These are phyloP conservation scores for Scopus umbretta DNA, from an alignment of 2,113 vertebrate genomes.

Conservation along the genomic window DNA sequence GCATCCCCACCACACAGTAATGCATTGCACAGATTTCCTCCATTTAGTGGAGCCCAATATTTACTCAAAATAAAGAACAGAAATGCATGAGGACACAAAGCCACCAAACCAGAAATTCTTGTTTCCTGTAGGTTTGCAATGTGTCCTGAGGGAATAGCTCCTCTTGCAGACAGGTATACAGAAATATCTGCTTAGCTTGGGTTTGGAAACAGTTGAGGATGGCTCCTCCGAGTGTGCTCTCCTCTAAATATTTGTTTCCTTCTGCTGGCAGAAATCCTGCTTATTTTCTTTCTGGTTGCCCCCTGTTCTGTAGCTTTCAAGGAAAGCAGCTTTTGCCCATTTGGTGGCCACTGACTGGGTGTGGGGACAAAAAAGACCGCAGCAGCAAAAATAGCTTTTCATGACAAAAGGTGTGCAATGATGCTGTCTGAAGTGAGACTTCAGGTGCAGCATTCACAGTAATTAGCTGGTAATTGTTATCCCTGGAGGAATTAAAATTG, in stretches of 20 bases:
- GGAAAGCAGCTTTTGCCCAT: accelerated
- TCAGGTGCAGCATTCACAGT: accelerated
- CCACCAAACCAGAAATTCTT: not conserved
- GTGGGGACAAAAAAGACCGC: not conserved
- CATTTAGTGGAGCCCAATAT: not conserved
- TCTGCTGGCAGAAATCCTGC: not conserved
- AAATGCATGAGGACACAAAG: not conserved
- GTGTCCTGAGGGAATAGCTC: not conserved
- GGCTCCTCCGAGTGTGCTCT: not conserved
- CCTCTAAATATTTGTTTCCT: not conserved
- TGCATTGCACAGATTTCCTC: not conserved
- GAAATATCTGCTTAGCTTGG: not conserved
- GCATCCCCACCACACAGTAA: not conserved
- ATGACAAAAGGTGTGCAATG: not conserved
- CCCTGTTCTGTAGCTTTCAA: not conserved
- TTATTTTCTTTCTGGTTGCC: not conserved
- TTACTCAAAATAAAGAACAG: not conserved
- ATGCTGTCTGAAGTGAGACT: not conserved
- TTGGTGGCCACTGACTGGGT: not conserved
- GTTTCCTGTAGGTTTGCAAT: not conserved
- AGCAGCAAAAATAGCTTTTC: not conserved
- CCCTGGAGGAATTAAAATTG: not conserved
- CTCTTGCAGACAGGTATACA: not conserved
- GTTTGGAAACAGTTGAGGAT: not conserved
- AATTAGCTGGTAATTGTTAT: not conserved